These are phyloP conservation scores for Drosophila birchii DNA, from an alignment of 2,888 invertebrate genomes.

Conservation along the genomic window DNA sequence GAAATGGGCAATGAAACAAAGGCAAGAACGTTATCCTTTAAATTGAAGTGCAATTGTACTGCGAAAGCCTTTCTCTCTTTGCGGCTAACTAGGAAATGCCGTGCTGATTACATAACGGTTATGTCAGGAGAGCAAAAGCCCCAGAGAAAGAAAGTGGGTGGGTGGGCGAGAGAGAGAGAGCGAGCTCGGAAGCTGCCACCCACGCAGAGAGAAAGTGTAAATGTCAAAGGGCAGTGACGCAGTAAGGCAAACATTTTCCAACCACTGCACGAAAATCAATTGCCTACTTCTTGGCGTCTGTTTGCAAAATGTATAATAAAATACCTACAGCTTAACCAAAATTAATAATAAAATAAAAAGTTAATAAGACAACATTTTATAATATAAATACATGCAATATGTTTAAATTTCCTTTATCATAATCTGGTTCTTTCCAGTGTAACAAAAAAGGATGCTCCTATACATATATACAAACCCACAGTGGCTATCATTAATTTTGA, in stretches of 20 bases:
- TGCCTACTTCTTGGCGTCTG: neutral
- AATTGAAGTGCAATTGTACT: constrained; percentile 59
- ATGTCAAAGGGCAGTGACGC: constrained; percentile 79
- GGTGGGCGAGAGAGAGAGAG: constrained; percentile 34
- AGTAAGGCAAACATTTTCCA: constrained; percentile 51
- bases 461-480: constrained; percentile 24
- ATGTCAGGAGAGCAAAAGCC: constrained; percentile 47
- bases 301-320: too few species aligned
- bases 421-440: constrained; percentile 4
- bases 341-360: too few species aligned
- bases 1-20: constrained; percentile 55
- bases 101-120: constrained; percentile 70
- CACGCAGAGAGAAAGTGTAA: constrained; percentile 46
- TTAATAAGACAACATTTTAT: too few species aligned
- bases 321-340: too few species aligned
- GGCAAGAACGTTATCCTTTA: constrained; percentile 63
- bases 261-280: neutral
- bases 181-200: constrained; percentile 40
- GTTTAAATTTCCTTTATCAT: too few species aligned
- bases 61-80: constrained; percentile 36
- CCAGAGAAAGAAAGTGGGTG: constrained; percentile 10
- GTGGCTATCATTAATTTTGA: constrained; percentile 38
- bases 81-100: constrained; percentile 50
- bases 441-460: constrained; percentile 31
- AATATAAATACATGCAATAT: too few species aligned